Conservation (phyloP, 2,888 invertebrate genomes). For the Subacronicta megacephala region DNA sequence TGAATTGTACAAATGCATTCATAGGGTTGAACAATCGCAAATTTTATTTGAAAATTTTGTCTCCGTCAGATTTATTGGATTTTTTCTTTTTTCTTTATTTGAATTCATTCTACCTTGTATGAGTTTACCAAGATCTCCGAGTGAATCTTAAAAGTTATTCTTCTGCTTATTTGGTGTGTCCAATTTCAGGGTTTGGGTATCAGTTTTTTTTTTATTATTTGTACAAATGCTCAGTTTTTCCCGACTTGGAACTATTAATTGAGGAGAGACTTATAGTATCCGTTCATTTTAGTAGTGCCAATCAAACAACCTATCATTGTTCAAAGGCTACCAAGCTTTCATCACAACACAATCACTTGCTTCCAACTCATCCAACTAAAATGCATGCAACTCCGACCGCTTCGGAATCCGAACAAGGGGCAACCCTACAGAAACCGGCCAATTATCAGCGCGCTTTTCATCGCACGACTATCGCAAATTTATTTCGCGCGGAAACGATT, state of each 20-base stretch:
- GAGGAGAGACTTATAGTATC: too few species aligned
- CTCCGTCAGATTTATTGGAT: neutral
- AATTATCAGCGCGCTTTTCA: constrained; percentile 51
- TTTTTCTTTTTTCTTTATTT: too few species aligned
- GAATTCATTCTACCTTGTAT: too few species aligned
- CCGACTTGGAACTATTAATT: too few species aligned
- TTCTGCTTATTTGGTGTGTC: too few species aligned
- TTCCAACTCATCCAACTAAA: constrained; percentile 1
- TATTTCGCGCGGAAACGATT: constrained; percentile 49
- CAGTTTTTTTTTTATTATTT: too few species aligned
- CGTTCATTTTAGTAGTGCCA: neutral
- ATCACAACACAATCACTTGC: neutral
- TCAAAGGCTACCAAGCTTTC: too few species aligned
- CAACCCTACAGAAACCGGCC: constrained; percentile 45
- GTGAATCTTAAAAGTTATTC: too few species aligned
- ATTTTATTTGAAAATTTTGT: neutral
- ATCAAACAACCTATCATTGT: neutral
- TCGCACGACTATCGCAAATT: constrained; percentile 44
- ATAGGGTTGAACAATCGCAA: constrained; percentile 23
- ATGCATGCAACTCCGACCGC: constrained; percentile 1
- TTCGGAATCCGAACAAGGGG: neutral
- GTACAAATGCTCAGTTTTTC: neutral
- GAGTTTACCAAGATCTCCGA: too few species aligned
- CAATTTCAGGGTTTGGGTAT: too few species aligned
- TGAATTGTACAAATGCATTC: constrained; percentile 42